Conservation (phyloP, 2,113 vertebrate genomes). For the Emydocephalus ijimae region DNA sequence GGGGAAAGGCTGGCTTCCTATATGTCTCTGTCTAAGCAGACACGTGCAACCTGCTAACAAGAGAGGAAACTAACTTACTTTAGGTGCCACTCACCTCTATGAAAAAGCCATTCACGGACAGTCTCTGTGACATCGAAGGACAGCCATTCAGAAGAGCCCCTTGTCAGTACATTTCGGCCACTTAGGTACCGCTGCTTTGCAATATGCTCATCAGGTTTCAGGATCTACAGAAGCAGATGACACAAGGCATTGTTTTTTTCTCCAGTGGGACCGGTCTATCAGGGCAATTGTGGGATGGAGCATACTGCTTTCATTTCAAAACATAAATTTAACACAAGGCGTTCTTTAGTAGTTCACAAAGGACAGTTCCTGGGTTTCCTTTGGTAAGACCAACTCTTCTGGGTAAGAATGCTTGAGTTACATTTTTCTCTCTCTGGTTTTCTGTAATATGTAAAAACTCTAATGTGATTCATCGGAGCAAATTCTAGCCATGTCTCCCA, state of each 20-base stretch:
- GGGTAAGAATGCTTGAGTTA: neutral
- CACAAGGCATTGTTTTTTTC: neutral
- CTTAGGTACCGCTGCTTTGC: slow-evolving; percentile 94
- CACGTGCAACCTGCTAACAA: neutral
- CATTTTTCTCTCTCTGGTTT: neutral
- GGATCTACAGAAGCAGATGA: slow-evolving; percentile 74
- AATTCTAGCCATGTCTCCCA: neutral
- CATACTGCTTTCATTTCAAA: too few relatives aligned
- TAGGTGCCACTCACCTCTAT: slow-evolving; percentile 79
- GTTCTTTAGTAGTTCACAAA: neutral
- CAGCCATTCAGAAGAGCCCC: slow-evolving; percentile 89
- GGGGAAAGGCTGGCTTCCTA: neutral
- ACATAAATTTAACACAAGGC: neutral
- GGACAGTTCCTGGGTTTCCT: slow-evolving; percentile 36
- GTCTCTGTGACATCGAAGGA: slow-evolving; percentile 97
- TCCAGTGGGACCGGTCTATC: too few relatives aligned
- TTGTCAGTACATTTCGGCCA: slow-evolving; percentile 90
- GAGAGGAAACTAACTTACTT: neutral
- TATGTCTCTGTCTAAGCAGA: neutral
- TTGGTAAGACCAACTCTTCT: neutral
- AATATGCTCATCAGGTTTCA: slow-evolving; percentile 88
- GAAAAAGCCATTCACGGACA: slow-evolving; percentile 91
- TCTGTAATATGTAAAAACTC: neutral
- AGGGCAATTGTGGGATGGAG: too few relatives aligned
- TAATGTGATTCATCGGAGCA: neutral